Evolutionary conservation across 2,797 vertebrate species (phyloP), one percentile per base, ranked within the genome.

Genomic region (Hirundo rustica): DNA sequence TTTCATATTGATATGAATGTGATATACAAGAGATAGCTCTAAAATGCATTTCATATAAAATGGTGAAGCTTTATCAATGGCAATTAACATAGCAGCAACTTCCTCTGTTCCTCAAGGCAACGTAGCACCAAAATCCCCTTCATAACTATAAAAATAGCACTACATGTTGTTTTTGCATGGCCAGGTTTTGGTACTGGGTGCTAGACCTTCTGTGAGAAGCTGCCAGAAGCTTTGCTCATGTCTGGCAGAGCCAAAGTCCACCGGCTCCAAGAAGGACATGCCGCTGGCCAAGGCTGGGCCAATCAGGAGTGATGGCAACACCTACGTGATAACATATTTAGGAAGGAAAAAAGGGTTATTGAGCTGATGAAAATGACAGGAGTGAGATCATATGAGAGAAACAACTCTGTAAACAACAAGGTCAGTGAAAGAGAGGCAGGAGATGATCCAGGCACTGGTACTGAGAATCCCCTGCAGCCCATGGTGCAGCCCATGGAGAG

Each of bases 191-290:
- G 16, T 30, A 38, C 1, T 19, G 50, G 13, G 30, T 5, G 16
- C 32, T 50, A 32, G 22, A 64, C 22, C 32, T 55, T 23, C 64
- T 29, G 27, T 25, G 23, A 44, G 36, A 38, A 62, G 27, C 27
- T 36, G 55, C 22, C 42, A 27, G 48, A 42, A 27, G 13, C 19
- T 21, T 57, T 16, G 36, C 22, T 23, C 8, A 2, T 5, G 11
- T 13, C 19, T 14, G 25, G 27, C 23, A 64, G 36, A 44, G 44
- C 16, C 36, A 36, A 9, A 10, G 40, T 5, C 21, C 10, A 2
- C 13, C 0, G 0, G 8, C 22, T n/a, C 42, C 36, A 25, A 25
- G 44, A 17, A 2, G 25, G 48, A 42, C 0, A 0, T 2, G 9
- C 34, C 0, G 0, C 40, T 38, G 36, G 42, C 22, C 42, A n/a